Evolutionary conservation across 2,888 invertebrate species (phyloP), one percentile per base, ranked within the genome.

Genomic region (Vesta saturnalis): DNA sequence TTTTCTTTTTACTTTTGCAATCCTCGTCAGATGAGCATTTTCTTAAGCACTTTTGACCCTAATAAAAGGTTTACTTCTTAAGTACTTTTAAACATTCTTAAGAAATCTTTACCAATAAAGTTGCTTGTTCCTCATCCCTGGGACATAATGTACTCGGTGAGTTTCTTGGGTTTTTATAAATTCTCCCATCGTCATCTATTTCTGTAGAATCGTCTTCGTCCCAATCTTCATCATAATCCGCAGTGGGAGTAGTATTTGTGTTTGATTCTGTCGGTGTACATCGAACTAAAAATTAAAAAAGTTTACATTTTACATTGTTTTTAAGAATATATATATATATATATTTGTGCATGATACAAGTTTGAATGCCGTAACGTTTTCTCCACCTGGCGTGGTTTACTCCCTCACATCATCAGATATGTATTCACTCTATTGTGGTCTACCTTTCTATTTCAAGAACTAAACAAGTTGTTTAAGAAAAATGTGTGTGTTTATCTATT

Each of bases 1-100:
- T 93, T 86, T 97, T 97, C 86, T 95, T 94, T 85, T 95, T 94
- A 81, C 97, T 97, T 85, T 96, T 96, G 84, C 99, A 99, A 83
- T 98, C 97, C 81, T 94, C 94, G 80, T 98, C 96, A 0, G 93
- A 92, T 0, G 92, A 94, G 82, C 98, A 99, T 83, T 96, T 96
- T 71, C 96, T 89, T 70, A 96, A 88, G 84, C 97, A 97, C 80
- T 94, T 93, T 80, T 96, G 94, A 0, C 91, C 93, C 93, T 30
- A 30, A 6, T 30, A 30, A 6, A 10, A 6, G 5, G 30, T 30
- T 30, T 30, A 14, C 10, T n/a, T 43, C 12, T n/a, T 15, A 21
- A 39, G 15, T 12, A 10, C 8, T 22, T 15, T 30, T n/a, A n/a
- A n/a, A n/a, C n/a, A n/a, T n/a, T n/a, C n/a, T n/a, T n/a, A n/a